Conservation (phyloP, 2,113 vertebrate genomes). For the Osmerus eperlanus region DNA sequence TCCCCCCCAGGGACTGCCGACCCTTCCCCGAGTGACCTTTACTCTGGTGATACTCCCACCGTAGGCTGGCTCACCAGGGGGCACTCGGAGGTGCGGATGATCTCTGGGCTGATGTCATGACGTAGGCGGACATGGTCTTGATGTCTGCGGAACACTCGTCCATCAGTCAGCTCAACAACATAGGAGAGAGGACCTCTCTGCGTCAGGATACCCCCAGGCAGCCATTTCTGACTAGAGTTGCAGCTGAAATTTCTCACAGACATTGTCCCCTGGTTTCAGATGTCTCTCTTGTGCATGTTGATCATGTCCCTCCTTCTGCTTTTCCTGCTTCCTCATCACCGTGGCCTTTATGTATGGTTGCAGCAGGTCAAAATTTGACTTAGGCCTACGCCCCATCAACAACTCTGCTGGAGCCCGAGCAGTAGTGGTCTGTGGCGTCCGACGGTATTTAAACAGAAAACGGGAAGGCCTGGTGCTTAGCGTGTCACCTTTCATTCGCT, state of each 20-base stretch:
- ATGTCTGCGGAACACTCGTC: background rate
- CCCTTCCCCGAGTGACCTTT: too few relatives aligned
- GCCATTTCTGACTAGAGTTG: background rate
- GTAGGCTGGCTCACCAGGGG: background rate
- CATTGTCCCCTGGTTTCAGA: background rate
- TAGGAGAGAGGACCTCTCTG: background rate
- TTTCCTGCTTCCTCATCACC: background rate
- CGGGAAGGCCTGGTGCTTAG: background rate
- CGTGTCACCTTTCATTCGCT: conserved; percentile 6
- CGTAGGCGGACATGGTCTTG: conserved; percentile 9
- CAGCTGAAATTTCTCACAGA: background rate
- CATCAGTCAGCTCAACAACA: conserved; percentile 10
- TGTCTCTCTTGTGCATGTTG: background rate
- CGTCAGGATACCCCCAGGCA: background rate
- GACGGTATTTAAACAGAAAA: conserved; percentile 29
- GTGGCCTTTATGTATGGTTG: background rate
- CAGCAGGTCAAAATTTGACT: conserved; percentile 11
- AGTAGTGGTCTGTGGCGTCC: conserved; percentile 23
- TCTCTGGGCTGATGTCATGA: background rate
- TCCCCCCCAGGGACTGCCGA: too few relatives aligned
- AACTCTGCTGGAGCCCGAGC: conserved; percentile 13
- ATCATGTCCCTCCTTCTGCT: conserved; percentile 9
- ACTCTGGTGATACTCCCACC: background rate
- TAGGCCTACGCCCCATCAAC: conserved; percentile 9
- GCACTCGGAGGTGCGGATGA: background rate